These are phyloP conservation scores for Drosophila subsilvestris DNA, from an alignment of 2,888 invertebrate species.

Conservation along the genomic window DNA sequence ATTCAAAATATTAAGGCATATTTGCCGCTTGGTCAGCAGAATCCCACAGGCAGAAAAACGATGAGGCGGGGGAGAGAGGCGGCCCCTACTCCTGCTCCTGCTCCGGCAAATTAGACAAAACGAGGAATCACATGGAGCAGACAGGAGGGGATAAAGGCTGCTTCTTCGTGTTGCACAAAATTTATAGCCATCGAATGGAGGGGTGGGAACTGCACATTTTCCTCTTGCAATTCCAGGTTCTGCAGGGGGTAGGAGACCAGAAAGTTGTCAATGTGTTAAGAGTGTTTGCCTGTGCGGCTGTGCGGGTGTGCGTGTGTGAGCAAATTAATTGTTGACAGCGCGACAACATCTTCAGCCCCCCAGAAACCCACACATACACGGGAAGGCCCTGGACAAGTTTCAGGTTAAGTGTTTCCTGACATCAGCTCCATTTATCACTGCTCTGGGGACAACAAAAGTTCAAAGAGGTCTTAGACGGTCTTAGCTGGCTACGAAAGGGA, in stretches of 20 bases:
- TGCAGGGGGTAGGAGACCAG: slow-evolving; percentile 3
- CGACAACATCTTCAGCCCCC: slow-evolving; percentile 42
- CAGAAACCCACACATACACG: slow-evolving; percentile 7
- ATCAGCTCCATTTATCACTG: slow-evolving; percentile 63
- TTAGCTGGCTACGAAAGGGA: neutral
- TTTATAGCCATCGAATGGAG: slow-evolving; percentile 48
- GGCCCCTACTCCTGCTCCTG: neutral
- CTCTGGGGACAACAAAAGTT: slow-evolving; percentile 52
- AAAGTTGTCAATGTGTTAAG: slow-evolving; percentile 39
- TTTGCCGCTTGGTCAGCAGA: slow-evolving; percentile 72
- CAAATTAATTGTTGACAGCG: slow-evolving; percentile 75
- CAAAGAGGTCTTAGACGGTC: slow-evolving; percentile 29
- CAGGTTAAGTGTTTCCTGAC: slow-evolving; percentile 58
- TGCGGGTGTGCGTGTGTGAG: slow-evolving; percentile 14
- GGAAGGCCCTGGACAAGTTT: slow-evolving; percentile 23
- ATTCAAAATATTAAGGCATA: slow-evolving; percentile 72
- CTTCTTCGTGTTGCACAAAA: slow-evolving; percentile 35
- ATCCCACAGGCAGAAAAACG: slow-evolving; percentile 18
- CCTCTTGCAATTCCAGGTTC: slow-evolving; percentile 23
- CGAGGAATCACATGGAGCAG: slow-evolving; percentile 35
- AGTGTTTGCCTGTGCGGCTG: slow-evolving; percentile 6
- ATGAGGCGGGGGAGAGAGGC: slow-evolving; percentile 9
- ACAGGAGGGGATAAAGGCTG: slow-evolving; percentile 21
- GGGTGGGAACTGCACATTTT: slow-evolving; percentile 23
- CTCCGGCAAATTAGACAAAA: slow-evolving; percentile 56